Percentiles rank a stretch among this genome's conserved stretches.
phyloP scores from a whole-genome alignment of 2,888 invertebrate genomes.

The Nomada ferruginata region DNA sequence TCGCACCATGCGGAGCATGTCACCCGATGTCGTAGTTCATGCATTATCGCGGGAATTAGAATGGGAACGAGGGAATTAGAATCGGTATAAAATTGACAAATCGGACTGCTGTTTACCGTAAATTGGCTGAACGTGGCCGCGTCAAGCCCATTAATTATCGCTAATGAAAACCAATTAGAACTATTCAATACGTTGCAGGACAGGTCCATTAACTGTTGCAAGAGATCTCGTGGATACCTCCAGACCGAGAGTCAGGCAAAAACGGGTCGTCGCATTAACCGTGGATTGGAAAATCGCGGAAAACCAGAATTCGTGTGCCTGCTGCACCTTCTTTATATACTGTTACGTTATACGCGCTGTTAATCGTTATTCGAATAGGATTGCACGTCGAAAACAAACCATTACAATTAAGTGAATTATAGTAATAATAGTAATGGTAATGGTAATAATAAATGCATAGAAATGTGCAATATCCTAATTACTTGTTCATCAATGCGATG shows the following conservation, averaged over 20 bases:
- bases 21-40: constrained; percentile 9
- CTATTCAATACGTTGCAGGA: constrained; percentile 50
- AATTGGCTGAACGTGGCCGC: constrained; percentile 45
- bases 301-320: constrained; percentile 38
- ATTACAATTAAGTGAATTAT: too few relatives aligned
- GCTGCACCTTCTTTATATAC: not conserved
- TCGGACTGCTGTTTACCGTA: constrained; percentile 39
- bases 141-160: constrained; percentile 64
- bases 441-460: too few relatives aligned
- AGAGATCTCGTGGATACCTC: constrained; percentile 41
- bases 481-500: too few relatives aligned
- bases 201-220: constrained; percentile 38
- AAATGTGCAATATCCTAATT: too few relatives aligned
- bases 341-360: not conserved
- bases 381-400: too few relatives aligned
- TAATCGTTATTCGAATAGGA: not conserved
- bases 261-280: constrained; percentile 24
- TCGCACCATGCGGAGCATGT: constrained; percentile 1
- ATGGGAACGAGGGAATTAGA: constrained; percentile 6
- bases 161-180: constrained; percentile 71
- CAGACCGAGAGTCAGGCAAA: constrained; percentile 21
- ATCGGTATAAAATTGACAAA: constrained; percentile 39
- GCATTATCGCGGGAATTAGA: constrained; percentile 44
- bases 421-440: too few relatives aligned
- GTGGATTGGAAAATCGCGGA: constrained; percentile 19